These are phyloP conservation scores for Vimba vimba DNA, from an alignment of 2,113 vertebrate genomes.

Conservation along the genomic window DNA sequence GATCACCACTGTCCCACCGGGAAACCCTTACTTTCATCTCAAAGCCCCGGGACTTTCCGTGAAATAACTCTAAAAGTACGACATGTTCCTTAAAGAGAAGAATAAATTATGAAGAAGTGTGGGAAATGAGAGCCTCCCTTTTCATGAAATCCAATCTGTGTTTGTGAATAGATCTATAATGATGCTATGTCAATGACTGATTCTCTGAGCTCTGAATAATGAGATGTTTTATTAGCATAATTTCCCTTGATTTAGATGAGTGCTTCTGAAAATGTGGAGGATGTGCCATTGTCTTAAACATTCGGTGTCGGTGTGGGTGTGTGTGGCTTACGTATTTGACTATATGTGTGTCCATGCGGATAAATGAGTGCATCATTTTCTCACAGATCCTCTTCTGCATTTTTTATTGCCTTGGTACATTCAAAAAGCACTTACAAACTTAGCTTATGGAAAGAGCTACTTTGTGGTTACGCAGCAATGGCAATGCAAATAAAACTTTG, in stretches of 20 bases:
- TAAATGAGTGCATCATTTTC: constrained; percentile 40
- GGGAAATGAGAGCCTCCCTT: constrained; percentile 63
- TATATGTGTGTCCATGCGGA: constrained; percentile 39
- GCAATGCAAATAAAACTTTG: constrained; percentile 24
- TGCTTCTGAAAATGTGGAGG: constrained; percentile 72
- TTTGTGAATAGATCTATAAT: constrained; percentile 73
- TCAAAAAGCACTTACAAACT: constrained; percentile 8
- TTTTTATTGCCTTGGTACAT: constrained; percentile 28
- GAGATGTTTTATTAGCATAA: constrained; percentile 76
- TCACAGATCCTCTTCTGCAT: constrained; percentile 29
- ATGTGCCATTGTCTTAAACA: constrained; percentile 37
- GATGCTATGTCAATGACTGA: constrained; percentile 74
- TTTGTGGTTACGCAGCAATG: constrained; percentile 20
- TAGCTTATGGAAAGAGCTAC: not conserved
- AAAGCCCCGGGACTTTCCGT: constrained; percentile 49
- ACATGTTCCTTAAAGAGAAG: constrained; percentile 28
- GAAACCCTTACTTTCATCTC: constrained; percentile 62
- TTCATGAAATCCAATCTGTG: constrained; percentile 72
- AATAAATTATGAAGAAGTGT: constrained; percentile 66
- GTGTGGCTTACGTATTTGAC: constrained; percentile 21
- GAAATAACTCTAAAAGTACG: constrained; percentile 21
- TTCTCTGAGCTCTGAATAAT: constrained; percentile 73
- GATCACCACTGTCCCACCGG: constrained; percentile 60
- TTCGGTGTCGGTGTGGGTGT: constrained; percentile 18
- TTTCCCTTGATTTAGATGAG: constrained; percentile 79